Percentiles rank a stretch among this genome's conserved stretches.
phyloP scores from a whole-genome alignment of 2,113 vertebrate genomes.

The Thalassoma bifasciatum region DNA sequence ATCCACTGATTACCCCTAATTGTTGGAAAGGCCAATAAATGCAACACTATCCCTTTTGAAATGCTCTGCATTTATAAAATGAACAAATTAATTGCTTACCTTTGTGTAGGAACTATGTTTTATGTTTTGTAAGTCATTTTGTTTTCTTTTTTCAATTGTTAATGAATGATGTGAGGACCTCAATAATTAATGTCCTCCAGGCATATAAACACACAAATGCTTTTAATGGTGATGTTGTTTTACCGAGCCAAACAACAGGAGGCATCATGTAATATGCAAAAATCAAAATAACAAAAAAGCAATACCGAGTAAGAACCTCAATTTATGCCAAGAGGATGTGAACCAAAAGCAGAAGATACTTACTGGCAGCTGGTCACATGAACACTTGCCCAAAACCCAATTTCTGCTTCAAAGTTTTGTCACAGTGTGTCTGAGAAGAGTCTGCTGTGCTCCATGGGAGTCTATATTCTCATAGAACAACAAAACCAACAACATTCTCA shows the following conservation, averaged over 20 bases:
- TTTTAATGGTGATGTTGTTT: slow-evolving; percentile 74
- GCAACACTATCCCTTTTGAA: not conserved
- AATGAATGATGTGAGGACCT: slow-evolving; percentile 70
- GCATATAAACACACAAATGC: slow-evolving; percentile 78
- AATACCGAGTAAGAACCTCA: slow-evolving; percentile 32
- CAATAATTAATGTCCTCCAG: slow-evolving; percentile 72
- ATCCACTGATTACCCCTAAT: slow-evolving; percentile 2
- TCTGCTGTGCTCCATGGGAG: slow-evolving; percentile 59
- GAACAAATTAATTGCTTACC: slow-evolving; percentile 29
- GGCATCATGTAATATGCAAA: slow-evolving; percentile 72
- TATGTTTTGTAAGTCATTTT: slow-evolving; percentile 42
- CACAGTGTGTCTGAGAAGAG: slow-evolving; percentile 54
- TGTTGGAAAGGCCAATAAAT: slow-evolving; percentile 1
- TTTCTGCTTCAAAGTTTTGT: slow-evolving; percentile 61
- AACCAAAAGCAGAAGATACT: slow-evolving; percentile 40
- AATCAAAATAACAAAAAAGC: slow-evolving; percentile 45
- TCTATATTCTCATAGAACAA: slow-evolving; percentile 48
- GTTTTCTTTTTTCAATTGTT: slow-evolving; percentile 61
- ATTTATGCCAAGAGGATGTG: slow-evolving; percentile 52
- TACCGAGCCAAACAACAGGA: slow-evolving; percentile 54
- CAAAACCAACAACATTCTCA: slow-evolving; percentile 31
- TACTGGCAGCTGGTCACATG: slow-evolving; percentile 48
- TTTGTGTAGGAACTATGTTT: slow-evolving; percentile 36
- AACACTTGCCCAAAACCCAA: slow-evolving; percentile 57
- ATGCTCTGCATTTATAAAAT: slow-evolving; percentile 5